Base-by-base conservation (phyloP, 2,797 vertebrate genomes). In the Triplophysa bombifrons region DNA sequence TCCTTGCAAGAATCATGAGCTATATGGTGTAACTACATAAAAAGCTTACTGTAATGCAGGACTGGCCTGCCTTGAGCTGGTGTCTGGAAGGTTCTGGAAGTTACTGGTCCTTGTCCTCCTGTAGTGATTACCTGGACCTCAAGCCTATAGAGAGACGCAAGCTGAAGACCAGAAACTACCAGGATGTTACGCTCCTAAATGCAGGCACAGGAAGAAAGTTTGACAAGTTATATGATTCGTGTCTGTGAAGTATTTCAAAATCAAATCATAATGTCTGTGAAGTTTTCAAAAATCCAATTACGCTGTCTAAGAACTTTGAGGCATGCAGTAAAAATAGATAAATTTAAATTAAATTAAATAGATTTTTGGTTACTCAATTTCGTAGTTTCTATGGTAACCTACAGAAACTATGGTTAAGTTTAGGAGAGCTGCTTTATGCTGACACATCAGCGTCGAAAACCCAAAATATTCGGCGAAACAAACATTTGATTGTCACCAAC, bases 101-200 rank as follows among this genome's bases (percentile, higher is more conserved):
- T 93, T 74, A 94, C 91, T 0, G 95, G 96, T 3, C 96, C 96
- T 69, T 96, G 96, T 3, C 96, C 95, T 0, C 87, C 92, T 0
- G 92, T 83, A 0, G 93, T 95, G 86, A 98, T 86, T 58, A 92
- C 92, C 58, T 93, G 95, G 4, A 98, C 95, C 84, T 96, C 95
- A 84, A 98, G 87, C 60, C 94, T 91, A 84, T 98, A 98, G 68
- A 95, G 87, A 38, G 95, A 95, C 1, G 90, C 92, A 1, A 94
- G 92, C 74, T 93, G 91, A 76, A 98, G 90, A 70, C 93, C 94
- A 2, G 94, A 90, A 76, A 97, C 95, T 0, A 93, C 93, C 46
- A 98, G 91, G 0, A 93, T 16, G 3, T 90, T 88, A 12, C 88
- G 91, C 65, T 95, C 94, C 97, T 98, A 83, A 70, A 84, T 53